These are phyloP conservation scores for Nyctibius grandis DNA, from an alignment of 2,797 vertebrate species.

Conservation along the genomic window DNA sequence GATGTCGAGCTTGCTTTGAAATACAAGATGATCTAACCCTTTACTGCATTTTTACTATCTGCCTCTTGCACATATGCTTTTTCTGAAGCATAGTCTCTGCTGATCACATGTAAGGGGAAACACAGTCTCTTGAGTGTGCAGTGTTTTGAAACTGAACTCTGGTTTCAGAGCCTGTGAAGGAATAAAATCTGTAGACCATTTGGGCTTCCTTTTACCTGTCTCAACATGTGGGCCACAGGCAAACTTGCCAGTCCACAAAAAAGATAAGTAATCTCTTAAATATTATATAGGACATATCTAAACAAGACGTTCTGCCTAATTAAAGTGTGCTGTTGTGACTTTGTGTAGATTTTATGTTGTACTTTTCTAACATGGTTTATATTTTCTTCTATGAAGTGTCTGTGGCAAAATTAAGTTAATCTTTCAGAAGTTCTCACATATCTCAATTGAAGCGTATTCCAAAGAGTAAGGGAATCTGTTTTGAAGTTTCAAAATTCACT, in stretches of 20 bases:
- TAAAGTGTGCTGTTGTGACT: slow-evolving; percentile 1
- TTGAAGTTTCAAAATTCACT: neutral
- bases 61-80: neutral
- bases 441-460: neutral
- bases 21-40: neutral
- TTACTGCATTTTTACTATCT: neutral
- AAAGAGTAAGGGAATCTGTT: neutral
- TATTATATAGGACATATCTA: neutral
- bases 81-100: neutral
- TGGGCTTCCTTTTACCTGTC: neutral
- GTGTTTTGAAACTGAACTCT: neutral
- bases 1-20: neutral
- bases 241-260: neutral
- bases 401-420: neutral
- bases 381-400: slow-evolving; percentile 8
- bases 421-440: neutral
- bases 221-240: neutral
- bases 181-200: neutral
- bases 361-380: neutral
- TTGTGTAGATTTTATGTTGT: slow-evolving; percentile 4
- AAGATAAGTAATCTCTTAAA: neutral
- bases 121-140: neutral
- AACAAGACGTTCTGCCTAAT: neutral
- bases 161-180: neutral
- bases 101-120: neutral